Evolutionary conservation across 2,113 vertebrate genomes (phyloP), one percentile per base, ranked within the genome.

Genomic region (Neofelis nebulosa): DNA sequence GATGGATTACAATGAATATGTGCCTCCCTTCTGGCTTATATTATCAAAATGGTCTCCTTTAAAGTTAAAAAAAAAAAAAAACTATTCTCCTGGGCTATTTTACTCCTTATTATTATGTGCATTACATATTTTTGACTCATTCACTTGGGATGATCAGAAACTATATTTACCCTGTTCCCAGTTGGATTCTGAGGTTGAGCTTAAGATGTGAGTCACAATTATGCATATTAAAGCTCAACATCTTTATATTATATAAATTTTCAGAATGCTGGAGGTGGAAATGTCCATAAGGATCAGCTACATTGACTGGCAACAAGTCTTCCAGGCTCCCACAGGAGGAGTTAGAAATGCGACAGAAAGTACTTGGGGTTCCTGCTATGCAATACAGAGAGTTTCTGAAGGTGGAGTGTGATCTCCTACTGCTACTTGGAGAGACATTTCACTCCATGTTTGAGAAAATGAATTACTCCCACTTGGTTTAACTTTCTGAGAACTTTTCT

Each of bases 391-490:
- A 38, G 18, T 69, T 92, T 83, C 45, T 66, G 13, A 74, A 65
- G 50, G 68, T 14, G 4, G 19, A 31, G 55, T 73, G 27, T 27
- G 48, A 69, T 57, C 65, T 80, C 52, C 80, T 21, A 8, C 16
- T 16, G 71, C 33, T 87, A 27, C 21, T 9, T 9, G 21, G 55
- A 93, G 68, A 89, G 61, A 38, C 5, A 4, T 63, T 79, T 93
- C n/a, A 52, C 78, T 74, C 80, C 8, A 7, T 31, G 84, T 57
- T 80, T 52, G 74, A 88, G 79, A 74, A 94, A 84, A 91, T 29
- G 76, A 81, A 91, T 97, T 57, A 76, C 33, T 95, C 94, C 92
- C 95, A 83, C 55, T 92, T 90, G 88, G 93, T 88, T 97, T 93
- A 91, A 86, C 31, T 68, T 95, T 94, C 96, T 91, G 95, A 94